Evolutionary conservation across 2,113 vertebrate species (phyloP).

Genomic region (Uria lomvia): DNA sequence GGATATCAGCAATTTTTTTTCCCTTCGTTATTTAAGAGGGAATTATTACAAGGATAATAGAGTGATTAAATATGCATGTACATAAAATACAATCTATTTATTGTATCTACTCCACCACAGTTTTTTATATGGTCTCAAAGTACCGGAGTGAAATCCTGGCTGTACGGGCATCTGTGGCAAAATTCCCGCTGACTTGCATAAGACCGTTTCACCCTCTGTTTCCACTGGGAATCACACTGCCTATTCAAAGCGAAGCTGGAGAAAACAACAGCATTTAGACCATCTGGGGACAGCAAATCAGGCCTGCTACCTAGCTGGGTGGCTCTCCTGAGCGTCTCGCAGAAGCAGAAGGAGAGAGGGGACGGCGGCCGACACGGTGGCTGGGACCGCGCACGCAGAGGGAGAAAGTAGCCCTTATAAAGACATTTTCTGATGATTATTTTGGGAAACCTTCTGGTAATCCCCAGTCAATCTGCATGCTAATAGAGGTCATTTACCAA

Average conservation of each 20-base stretch:
- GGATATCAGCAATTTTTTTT: background rate
- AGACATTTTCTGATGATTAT: slow-evolving; percentile 68
- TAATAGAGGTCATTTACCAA: slow-evolving; percentile 71
- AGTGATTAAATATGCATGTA: rapidly evolving
- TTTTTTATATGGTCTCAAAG: background rate
- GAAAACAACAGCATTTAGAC: background rate
- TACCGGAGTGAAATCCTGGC: background rate
- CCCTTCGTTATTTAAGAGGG: background rate
- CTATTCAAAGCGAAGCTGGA: background rate
- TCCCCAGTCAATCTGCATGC: slow-evolving; percentile 72
- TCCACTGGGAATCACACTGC: background rate
- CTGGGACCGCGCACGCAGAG: background rate
- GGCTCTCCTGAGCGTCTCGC: background rate
- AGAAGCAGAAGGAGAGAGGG: slow-evolving; percentile 6
- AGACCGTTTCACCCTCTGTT: background rate
- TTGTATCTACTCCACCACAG: rapidly evolving
- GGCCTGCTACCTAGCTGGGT: background rate
- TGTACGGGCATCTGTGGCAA: background rate
- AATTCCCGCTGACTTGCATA: background rate
- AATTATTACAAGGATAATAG: background rate
- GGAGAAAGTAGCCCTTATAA: slow-evolving; percentile 51
- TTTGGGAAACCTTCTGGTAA: slow-evolving; percentile 71
- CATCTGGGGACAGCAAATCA: background rate
- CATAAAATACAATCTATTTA: rapidly evolving
- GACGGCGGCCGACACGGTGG: background rate